Base-by-base conservation (phyloP, 2,797 vertebrate species). In the Malacoctenus gilli region DNA sequence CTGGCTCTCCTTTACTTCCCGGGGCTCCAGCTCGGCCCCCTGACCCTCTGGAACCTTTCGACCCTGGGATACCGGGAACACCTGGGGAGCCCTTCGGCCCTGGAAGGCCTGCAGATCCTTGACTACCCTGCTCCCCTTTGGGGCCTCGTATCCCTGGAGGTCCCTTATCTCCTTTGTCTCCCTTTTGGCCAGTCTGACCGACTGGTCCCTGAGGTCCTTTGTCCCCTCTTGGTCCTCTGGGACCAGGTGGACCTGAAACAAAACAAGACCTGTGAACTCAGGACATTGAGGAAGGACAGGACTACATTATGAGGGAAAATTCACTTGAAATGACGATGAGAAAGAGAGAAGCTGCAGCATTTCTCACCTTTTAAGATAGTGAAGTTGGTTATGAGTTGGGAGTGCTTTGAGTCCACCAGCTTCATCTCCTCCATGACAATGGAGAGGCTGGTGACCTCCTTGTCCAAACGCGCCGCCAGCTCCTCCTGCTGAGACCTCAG, bases 401-500 rank as follows among this genome's bases (percentile, higher is more conserved):
- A 95, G 52, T 99, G 97, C 74, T 94, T 96, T 80, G 91, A 95
- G 88, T 99, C 97, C 43, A 99, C 96, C 50, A 98, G 73, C 75
- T 98, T 98, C 96, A 99, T 96, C 90, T 99, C 97, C 86, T 97
- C 95, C 95, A 96, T 98, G 59, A 98, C 91, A 44, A 95, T 85
- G 0, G 94, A 96, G 58, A 99, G 92, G 71, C 91, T 95, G 76
- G 93, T 93, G 67, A 99, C 94, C 89, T 99, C 96, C 30, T 92
- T 93, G 72, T 98, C 96, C 84, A 99, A 77, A 42, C 95, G 90
- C 1, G 90, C 89, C 18, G 93, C 89, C 87, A 99, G 92, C 59
- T 92, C 89, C 28, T 96, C 95, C 81, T 98, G 97, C 39, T 95
- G 95, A 48, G 91, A 85, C 74, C 90, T 93, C 60, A 98, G 92